Evolutionary conservation across 2,888 invertebrate species (phyloP).

Genomic region (Rhaphigaster nebulosa): DNA sequence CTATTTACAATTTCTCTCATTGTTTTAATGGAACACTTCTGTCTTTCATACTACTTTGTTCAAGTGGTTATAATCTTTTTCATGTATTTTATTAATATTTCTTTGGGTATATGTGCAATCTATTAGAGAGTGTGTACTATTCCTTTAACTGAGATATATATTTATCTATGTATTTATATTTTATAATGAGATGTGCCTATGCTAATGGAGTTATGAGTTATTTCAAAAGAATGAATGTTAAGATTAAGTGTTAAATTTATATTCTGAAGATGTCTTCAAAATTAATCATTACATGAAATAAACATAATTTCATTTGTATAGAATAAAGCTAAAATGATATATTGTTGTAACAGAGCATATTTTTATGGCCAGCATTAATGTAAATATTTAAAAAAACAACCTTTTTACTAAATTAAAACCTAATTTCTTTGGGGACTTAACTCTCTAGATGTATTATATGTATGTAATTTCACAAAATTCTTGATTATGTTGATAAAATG

Average conservation of each 20-base stretch:
- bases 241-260: background rate
- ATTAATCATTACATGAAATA: background rate
- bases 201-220: conserved; percentile 16
- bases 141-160: conserved; percentile 29
- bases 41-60: conserved; percentile 53
- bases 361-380: conserved; percentile 28
- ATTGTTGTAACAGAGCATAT: conserved; percentile 43
- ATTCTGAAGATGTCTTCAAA: background rate
- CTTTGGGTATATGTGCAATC: conserved; percentile 56
- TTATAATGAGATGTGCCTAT: conserved; percentile 13
- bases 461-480: conserved; percentile 6
- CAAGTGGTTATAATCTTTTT: conserved; percentile 44
- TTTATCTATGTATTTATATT: conserved; percentile 33
- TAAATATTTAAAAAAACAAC: background rate
- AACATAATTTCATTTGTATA: conserved; percentile 34
- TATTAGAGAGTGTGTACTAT: conserved; percentile 40
- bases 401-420: conserved; percentile 7
- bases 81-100: conserved; percentile 52
- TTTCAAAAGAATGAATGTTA: background rate
- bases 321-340: conserved; percentile 36
- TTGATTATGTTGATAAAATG: background rate
- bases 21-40: conserved; percentile 40
- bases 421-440: background rate
- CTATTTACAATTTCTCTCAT: conserved; percentile 34
- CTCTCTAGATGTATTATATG: conserved; percentile 27